Evolutionary conservation across 2,888 invertebrate species (phyloP).

Genomic region (Drosophila monieri): DNA sequence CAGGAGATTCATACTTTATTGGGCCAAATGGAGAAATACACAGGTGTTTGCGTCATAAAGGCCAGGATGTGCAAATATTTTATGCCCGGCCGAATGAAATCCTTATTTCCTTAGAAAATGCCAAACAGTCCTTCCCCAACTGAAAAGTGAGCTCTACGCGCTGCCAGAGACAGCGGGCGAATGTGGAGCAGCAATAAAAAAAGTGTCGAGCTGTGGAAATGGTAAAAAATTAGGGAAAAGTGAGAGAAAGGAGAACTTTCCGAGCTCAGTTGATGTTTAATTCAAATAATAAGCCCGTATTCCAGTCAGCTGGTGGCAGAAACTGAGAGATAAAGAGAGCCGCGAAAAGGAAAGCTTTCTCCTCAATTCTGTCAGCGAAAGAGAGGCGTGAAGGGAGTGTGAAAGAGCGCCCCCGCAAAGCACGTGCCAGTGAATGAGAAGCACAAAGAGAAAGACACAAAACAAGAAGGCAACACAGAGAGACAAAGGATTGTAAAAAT

Average conservation of each 20-base stretch:
- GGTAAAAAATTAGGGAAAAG: constrained; percentile 38
- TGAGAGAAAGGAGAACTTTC: constrained; percentile 6
- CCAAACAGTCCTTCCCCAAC: neutral
- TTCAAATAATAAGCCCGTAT: constrained; percentile 27
- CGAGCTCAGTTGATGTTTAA: constrained; percentile 27
- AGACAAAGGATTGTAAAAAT: constrained; percentile 53
- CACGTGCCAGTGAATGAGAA: constrained; percentile 60
- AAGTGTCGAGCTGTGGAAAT: constrained; percentile 48
- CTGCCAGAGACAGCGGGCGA: constrained; percentile 52
- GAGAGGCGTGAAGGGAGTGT: neutral
- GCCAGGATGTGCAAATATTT: constrained; percentile 30
- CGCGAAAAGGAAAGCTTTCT: constrained; percentile 7
- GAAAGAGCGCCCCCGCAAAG: constrained; percentile 18
- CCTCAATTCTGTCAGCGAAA: constrained; percentile 5
- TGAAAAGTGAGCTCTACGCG: constrained; percentile 31
- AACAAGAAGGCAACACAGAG: constrained; percentile 23
- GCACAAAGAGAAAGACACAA: constrained; percentile 50
- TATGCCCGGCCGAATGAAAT: neutral
- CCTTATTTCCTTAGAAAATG: neutral
- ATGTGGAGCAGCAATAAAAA: constrained; percentile 58
- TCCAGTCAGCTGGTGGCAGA: constrained; percentile 56
- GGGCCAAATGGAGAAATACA: neutral
- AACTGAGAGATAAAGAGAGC: constrained; percentile 15
- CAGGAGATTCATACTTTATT: neutral
- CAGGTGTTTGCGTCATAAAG: constrained; percentile 61